Evolutionary conservation across 2,888 invertebrate genomes (phyloP), one percentile per base, ranked within the genome.

Genomic region (Drosophila nigritarsus): DNA sequence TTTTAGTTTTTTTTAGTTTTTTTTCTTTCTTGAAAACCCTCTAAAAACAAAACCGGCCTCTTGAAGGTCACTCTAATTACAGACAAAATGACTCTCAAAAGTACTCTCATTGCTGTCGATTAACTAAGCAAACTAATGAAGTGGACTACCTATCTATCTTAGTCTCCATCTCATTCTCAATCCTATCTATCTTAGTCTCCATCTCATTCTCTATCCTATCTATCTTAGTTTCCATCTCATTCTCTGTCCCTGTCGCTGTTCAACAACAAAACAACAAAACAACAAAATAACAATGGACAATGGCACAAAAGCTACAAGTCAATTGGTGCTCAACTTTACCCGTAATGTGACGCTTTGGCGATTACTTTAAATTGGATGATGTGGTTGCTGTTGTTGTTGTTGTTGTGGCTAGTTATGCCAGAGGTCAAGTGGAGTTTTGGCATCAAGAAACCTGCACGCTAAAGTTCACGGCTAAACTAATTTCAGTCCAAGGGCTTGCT

Each of bases 391-490:
- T 54, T 66, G 64, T 54, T 66, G 34, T 56, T 56, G 42, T 65
- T 71, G 60, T 79, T 70, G 71, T 66, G 71, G 66, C 50, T 64
- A 64, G 58, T 65, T 63, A 73, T 63, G 78, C 56, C 40, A 54
- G 75, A 78, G 78, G 75, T 79, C 78, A 78, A 78, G 65, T 73
- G 64, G 65, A 72, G 58, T 69, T 76, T 54, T 55, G 32, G 29
- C 49, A 54, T 65, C 49, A 65, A 30, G 74, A 72, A 55, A 69
- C 69, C 38, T 60, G 63, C 73, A 68, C 54, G 40, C 40, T 54
- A 72, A 58, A 65, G 76, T 79, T 86, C 87, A 87, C 67, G 82
- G 84, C 55, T 71, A 71, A 60, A 51, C 48, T 48, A 50, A 75
- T 63, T 66, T 20, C 54, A 59, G 45, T 68, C 65, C 54, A 66